Percentiles rank a stretch among this genome's conserved stretches.
phyloP scores from a whole-genome alignment of 2,113 vertebrate genomes.

The Petromus typicus region DNA sequence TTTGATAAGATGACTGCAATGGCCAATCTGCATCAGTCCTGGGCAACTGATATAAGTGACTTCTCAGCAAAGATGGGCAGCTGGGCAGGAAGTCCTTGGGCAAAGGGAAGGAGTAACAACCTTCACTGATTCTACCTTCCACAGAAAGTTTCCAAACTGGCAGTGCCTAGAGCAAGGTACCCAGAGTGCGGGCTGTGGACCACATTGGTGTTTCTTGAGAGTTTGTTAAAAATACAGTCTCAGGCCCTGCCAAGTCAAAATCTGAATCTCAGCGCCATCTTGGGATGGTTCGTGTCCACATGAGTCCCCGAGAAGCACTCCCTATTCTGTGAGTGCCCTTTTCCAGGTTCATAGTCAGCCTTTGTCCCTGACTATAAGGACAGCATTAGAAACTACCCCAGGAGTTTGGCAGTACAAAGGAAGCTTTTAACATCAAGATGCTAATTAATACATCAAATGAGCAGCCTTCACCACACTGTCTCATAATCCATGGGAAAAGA shows the following conservation, averaged over 20 bases:
- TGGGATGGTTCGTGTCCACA: background rate
- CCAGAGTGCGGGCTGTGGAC: background rate
- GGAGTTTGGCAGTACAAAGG: constrained; percentile 10
- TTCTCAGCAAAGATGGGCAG: background rate
- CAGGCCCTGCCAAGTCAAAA: background rate
- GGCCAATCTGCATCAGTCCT: background rate
- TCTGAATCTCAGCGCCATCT: background rate
- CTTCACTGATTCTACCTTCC: background rate
- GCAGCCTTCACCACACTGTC: constrained; percentile 58
- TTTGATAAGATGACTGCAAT: background rate
- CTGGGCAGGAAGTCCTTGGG: background rate
- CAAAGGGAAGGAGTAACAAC: background rate
- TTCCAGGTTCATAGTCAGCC: background rate
- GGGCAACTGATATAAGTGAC: background rate
- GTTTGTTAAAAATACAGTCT: constrained; percentile 13
- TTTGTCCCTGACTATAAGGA: background rate
- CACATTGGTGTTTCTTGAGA: background rate
- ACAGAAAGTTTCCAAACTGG: background rate
- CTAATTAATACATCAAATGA: constrained; percentile 51
- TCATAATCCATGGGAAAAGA: constrained; percentile 59
- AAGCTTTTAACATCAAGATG: constrained; percentile 56
- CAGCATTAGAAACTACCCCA: constrained; percentile 52
- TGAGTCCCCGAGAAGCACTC: background rate
- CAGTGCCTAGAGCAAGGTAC: background rate
- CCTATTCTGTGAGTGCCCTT: background rate